These are phyloP conservation scores for Eucera pruinosa DNA, from an alignment of 2,888 invertebrate genomes.

Conservation along the genomic window DNA sequence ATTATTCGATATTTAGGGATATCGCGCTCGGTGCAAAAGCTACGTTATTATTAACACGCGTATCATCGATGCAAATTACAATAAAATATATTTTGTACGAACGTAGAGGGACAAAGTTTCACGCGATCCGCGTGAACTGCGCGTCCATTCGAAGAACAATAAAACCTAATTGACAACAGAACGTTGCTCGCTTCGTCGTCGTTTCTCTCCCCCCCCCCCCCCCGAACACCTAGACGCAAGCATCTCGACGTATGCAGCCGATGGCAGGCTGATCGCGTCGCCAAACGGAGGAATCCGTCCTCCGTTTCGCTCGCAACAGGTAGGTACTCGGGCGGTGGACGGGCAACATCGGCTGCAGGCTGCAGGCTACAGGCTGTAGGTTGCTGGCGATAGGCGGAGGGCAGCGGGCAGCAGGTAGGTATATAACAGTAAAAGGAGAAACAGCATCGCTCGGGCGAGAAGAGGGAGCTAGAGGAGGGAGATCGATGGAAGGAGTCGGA, in stretches of 20 bases:
- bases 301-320: constrained; percentile 17
- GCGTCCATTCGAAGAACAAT: constrained; percentile 16
- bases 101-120: constrained; percentile 74
- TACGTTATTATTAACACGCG: background rate
- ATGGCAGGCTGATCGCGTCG: too few species aligned
- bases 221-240: background rate
- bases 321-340: constrained; percentile 6
- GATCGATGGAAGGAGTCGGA: constrained; percentile 13
- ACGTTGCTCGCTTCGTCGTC: background rate
- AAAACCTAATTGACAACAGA: constrained; percentile 42
- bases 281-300: too few species aligned
- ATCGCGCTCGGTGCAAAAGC: background rate
- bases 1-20: too few species aligned
- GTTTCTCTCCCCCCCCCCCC: background rate
- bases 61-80: constrained; percentile 68
- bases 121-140: constrained; percentile 67
- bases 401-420: too few species aligned
- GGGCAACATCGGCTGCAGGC: background rate
- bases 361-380: too few species aligned
- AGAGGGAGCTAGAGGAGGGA: background rate
- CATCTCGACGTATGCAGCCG: background rate
- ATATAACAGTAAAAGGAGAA: too few species aligned
- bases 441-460: background rate
- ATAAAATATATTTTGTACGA: constrained; percentile 81
- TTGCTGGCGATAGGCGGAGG: too few species aligned